These are phyloP conservation scores for Agrilus biguttatus DNA, from an alignment of 2,888 invertebrate genomes.

Conservation along the genomic window DNA sequence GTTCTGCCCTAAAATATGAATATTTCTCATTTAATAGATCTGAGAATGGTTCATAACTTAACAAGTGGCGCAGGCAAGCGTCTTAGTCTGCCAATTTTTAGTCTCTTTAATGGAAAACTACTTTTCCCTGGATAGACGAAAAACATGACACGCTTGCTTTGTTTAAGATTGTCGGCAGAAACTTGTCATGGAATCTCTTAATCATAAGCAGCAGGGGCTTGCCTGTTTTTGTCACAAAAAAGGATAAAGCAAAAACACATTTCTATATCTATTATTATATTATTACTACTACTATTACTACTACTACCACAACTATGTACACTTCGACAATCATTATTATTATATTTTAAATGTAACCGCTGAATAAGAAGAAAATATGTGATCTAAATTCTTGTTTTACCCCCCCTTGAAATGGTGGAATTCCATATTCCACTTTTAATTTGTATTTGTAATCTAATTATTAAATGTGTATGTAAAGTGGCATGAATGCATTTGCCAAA, in stretches of 20 bases:
- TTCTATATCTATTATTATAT: constrained; percentile 19
- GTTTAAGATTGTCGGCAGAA: no score
- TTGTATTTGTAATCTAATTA: constrained; percentile 14
- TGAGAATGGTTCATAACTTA: constrained; percentile 12
- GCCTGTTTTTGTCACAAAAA: constrained; percentile 8
- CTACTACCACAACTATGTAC: constrained; percentile 21
- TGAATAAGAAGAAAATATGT: constrained; percentile 13
- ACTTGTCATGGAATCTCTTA: constrained; percentile 4
- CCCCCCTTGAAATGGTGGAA: not conserved
- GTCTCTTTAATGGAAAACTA: not conserved
- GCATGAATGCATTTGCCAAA: constrained; percentile 42
- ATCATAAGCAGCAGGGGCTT: constrained; percentile 6
- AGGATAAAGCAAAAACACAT: constrained; percentile 12
- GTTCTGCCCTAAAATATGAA: constrained; percentile 29
- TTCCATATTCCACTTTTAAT: not conserved
- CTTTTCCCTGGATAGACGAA: not conserved
- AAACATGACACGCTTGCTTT: no score
- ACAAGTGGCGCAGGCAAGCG: constrained; percentile 7
- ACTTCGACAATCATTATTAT: constrained; percentile 31
- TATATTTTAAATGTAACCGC: constrained; percentile 18
- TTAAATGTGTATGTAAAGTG: constrained; percentile 21
- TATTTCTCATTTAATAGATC: constrained; percentile 13
- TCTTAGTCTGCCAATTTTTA: not conserved
- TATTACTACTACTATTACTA: constrained; percentile 20
- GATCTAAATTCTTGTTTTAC: constrained; percentile 5